Conservation (phyloP, 1,140 invertebrate genomes). For the Eriocheir sinensis region DNA sequence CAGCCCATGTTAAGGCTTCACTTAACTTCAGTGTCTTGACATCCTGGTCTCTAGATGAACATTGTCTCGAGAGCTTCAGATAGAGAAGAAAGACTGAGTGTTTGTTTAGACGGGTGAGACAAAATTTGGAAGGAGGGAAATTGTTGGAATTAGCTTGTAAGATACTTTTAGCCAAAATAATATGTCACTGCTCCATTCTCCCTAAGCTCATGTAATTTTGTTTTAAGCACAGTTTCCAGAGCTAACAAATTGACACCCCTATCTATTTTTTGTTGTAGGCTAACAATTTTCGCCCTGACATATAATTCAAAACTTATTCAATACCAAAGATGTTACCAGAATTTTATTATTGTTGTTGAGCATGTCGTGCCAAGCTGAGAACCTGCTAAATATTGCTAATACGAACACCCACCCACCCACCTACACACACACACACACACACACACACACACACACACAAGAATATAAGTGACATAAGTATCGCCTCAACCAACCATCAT, state of each 20-base stretch:
- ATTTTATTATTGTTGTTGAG: conserved; percentile 26
- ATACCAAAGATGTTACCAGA: conserved; percentile 25
- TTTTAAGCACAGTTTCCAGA: neutral
- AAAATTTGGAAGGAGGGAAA: conserved; percentile 14
- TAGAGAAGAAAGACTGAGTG: neutral
- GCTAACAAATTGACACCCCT: neutral
- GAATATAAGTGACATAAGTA: neutral
- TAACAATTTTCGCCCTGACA: conserved; percentile 24
- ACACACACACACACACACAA: neutral
- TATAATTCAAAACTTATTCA: conserved; percentile 27
- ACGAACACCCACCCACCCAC: neutral
- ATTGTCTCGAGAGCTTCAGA: neutral
- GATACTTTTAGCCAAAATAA: neutral
- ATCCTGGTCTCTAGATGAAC: neutral
- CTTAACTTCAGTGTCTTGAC: neutral
- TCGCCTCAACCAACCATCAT: neutral
- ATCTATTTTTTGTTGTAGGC: neutral
- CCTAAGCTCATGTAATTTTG: neutral
- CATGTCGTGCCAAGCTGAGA: neutral
- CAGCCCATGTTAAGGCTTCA: neutral
- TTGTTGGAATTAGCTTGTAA: conserved; percentile 25
- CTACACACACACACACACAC: too few relatives aligned
- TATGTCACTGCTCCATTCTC: neutral
- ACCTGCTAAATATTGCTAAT: neutral
- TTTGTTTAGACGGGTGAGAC: neutral